Percentiles rank a stretch among this genome's conserved stretches.
phyloP scores from a whole-genome alignment of 2,113 vertebrate genomes.

The Erythrocercus mccallii region DNA sequence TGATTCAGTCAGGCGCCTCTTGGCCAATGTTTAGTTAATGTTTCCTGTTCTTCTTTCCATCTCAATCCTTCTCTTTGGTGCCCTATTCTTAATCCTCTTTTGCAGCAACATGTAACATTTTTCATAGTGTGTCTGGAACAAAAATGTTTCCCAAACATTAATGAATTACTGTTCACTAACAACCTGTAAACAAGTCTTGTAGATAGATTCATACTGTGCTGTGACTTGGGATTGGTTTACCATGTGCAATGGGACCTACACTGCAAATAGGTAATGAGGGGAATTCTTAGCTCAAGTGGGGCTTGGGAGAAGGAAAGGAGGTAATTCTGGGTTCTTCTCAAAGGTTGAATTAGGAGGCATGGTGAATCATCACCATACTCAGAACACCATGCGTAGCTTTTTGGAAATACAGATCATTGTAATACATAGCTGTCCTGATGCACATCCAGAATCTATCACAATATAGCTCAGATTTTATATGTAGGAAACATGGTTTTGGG shows the following conservation, averaged over 20 bases:
- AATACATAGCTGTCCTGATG: background rate
- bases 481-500: background rate
- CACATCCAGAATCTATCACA: background rate
- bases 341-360: background rate
- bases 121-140: background rate
- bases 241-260: background rate
- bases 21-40: background rate
- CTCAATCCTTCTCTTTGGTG: background rate
- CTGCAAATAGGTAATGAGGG: background rate
- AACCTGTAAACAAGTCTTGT: background rate
- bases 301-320: background rate
- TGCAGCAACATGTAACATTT: background rate
- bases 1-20: background rate
- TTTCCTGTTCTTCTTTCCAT: background rate
- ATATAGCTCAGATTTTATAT: background rate
- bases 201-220: background rate
- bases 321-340: background rate
- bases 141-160: background rate
- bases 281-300: background rate
- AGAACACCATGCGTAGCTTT: background rate
- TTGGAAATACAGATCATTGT: background rate
- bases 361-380: background rate
- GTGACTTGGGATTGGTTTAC: background rate
- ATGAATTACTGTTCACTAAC: background rate
- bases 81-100: background rate